phyloP scores from a whole-genome alignment of 1,140 invertebrate species.

The Polypedilum pembai region DNA sequence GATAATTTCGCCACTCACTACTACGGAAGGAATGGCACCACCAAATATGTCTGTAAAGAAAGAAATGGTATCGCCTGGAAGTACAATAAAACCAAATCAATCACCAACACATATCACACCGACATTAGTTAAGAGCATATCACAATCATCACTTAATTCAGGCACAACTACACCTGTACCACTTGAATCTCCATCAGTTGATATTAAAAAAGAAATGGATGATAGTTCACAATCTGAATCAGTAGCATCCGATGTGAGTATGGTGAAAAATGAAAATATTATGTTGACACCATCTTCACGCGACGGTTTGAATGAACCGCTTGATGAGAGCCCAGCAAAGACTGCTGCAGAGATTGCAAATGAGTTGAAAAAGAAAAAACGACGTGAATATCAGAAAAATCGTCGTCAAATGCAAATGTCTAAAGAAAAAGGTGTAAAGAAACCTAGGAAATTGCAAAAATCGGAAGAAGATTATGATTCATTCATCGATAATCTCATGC shows the following conservation, averaged over 20 bases:
- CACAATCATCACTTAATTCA: slow-evolving; percentile 28
- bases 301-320: slow-evolving; percentile 35
- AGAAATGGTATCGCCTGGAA: slow-evolving; percentile 36
- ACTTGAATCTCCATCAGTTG: slow-evolving; percentile 40
- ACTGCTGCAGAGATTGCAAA: slow-evolving; percentile 46
- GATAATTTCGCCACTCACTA: slow-evolving; percentile 7
- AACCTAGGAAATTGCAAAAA: slow-evolving; percentile 72
- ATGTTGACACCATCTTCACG: slow-evolving; percentile 38
- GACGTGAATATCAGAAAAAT: slow-evolving; percentile 77
- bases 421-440: slow-evolving; percentile 49
- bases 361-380: slow-evolving; percentile 63
- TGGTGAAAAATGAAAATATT: slow-evolving; percentile 51
- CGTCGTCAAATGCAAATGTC: slow-evolving; percentile 55
- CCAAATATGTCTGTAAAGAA: slow-evolving; percentile 44
- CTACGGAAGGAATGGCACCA: slow-evolving; percentile 30
- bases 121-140: slow-evolving; percentile 38
- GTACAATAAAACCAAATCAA: neutral
- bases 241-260: slow-evolving; percentile 49
- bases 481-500: slow-evolving; percentile 80
- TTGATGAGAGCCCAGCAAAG: slow-evolving; percentile 40
- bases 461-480: slow-evolving; percentile 86
- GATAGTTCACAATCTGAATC: slow-evolving; percentile 54
- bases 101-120: slow-evolving; percentile 37
- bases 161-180: slow-evolving; percentile 32
- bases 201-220: slow-evolving; percentile 54